Evolutionary conservation across 2,113 vertebrate genomes (phyloP).

Genomic region (Holacanthus passer): DNA sequence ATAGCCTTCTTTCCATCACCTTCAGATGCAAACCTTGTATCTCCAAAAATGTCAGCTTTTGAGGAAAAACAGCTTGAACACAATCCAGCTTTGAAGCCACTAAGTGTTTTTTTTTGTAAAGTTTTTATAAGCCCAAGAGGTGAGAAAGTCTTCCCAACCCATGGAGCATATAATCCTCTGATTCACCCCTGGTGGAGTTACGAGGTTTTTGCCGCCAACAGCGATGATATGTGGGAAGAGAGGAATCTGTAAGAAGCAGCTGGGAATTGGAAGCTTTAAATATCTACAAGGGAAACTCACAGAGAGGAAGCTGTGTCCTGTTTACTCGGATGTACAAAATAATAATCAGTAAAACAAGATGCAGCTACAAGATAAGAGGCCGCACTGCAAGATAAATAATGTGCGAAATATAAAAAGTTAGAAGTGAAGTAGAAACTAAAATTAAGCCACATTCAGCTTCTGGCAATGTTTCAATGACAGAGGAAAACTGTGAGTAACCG

Average conservation of each 20-base stretch:
- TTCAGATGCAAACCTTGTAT: conserved; percentile 18
- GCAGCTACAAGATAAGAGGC: not conserved
- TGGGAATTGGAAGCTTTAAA: conserved; percentile 18
- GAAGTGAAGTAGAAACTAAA: not conserved
- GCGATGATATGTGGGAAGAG: conserved; percentile 19
- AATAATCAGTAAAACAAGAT: not conserved
- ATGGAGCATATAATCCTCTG: conserved; percentile 41
- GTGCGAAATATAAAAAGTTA: not conserved
- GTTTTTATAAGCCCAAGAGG: conserved; percentile 33
- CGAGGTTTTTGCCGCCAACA: conserved; percentile 22
- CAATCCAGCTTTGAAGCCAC: conserved; percentile 15
- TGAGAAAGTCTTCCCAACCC: conserved; percentile 34
- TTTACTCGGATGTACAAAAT: not conserved
- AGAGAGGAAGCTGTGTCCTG: conserved; percentile 5
- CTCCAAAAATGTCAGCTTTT: conserved; percentile 40
- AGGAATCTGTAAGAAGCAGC: conserved; percentile 24
- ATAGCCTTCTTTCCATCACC: conserved; percentile 11
- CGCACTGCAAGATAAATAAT: not conserved
- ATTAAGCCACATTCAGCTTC: not conserved
- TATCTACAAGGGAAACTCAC: not conserved
- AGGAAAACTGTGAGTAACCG: conserved; percentile 11
- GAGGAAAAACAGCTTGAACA: conserved; percentile 22
- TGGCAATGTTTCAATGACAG: conserved; percentile 3
- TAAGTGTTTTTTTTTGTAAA: conserved; percentile 21
- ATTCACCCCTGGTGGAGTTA: conserved; percentile 14